Conservation (phyloP, 2,113 vertebrate species). For the Marmota flaviventris region DNA sequence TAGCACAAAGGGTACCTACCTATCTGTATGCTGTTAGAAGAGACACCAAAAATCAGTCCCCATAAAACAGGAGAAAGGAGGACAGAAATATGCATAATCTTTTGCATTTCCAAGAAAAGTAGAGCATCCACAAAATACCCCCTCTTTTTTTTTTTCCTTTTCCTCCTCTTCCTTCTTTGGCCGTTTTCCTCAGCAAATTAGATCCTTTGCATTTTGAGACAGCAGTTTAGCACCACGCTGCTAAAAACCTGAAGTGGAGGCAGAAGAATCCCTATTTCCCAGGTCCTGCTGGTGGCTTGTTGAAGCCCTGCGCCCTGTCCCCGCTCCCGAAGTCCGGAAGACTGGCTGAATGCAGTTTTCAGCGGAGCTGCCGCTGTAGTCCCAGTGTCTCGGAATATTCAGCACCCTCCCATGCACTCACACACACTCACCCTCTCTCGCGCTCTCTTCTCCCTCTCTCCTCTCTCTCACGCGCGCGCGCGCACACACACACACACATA, state of each 20-base stretch:
- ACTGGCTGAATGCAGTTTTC: conserved; percentile 87
- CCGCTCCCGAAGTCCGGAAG: conserved; percentile 86
- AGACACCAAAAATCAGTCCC: conserved; percentile 94
- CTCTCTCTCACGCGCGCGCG: conserved; percentile 56
- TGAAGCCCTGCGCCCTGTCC: conserved; percentile 79
- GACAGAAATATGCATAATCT: conserved; percentile 95
- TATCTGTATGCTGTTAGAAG: conserved; percentile 97
- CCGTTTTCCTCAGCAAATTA: conserved; percentile 85
- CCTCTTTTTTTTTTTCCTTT: conserved; percentile 75
- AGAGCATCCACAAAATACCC: conserved; percentile 91
- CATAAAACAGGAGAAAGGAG: conserved; percentile 94
- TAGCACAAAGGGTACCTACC: conserved; percentile 89
- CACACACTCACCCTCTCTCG: conserved; percentile 84
- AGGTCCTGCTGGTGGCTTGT: conserved; percentile 82
- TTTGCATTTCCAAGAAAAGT: conserved; percentile 95
- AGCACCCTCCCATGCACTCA: conserved; percentile 85
- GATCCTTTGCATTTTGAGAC: conserved; percentile 91
- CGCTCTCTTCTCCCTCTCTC: conserved; percentile 83
- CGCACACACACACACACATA: conserved; percentile 73
- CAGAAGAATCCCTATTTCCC: conserved; percentile 71
- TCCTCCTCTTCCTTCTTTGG: conserved; percentile 76
- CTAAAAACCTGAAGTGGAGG: conserved; percentile 59
- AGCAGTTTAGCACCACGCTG: conserved; percentile 74
- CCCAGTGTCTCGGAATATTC: conserved; percentile 88
- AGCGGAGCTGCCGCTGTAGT: conserved; percentile 84